Evolutionary conservation across 2,888 invertebrate genomes (phyloP), one percentile per base, ranked within the genome.

Genomic region (Proisotoma minuta): DNA sequence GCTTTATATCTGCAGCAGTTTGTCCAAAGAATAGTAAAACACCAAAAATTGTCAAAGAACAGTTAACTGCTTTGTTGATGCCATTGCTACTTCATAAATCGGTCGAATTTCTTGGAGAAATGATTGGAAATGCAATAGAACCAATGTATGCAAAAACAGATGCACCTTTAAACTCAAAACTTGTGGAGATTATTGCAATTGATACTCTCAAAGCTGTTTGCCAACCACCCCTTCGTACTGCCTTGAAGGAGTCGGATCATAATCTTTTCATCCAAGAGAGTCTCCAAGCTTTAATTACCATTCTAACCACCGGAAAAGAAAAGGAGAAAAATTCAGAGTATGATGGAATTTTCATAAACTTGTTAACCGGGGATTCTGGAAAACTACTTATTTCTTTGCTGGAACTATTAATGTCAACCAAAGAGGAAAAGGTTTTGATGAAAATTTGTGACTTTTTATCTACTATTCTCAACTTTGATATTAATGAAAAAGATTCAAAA

Each of bases 1-100:
- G 84, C 57, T 86, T 87, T 74, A 82, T 70, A 56, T 70, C 66
- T 12, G 51, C 66, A n/a, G 71, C 69, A 1, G 66, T 73, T 20
- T 79, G 78, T 67, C 75, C 75, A 48, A 71, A 75, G 39, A 72
- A 74, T 51, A 76, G 77, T 24, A 67, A 65, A 60, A 64, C 63
- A 51, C 63, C 68, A 0, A 59, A 65, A 50, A 43, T 50, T 12
- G 54, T 72, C 4, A 63, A 65, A 40, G 67, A 69, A 8, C 61
- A 71, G 29, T 51, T 72, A 8, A 60, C 63, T 5, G 53, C 62
- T 0, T 49, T 71, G 1, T 59, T 73, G 2, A 63, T 63, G 29
- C 72, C 73, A 3, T 57, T 73, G 18, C 61, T 71, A 1, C 54
- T 72, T 2, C 71, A 72, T 52, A 65, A 68, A n/a, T 62, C 66